Conservation (phyloP, 2,113 vertebrate species). For the Trichechus manatus region DNA sequence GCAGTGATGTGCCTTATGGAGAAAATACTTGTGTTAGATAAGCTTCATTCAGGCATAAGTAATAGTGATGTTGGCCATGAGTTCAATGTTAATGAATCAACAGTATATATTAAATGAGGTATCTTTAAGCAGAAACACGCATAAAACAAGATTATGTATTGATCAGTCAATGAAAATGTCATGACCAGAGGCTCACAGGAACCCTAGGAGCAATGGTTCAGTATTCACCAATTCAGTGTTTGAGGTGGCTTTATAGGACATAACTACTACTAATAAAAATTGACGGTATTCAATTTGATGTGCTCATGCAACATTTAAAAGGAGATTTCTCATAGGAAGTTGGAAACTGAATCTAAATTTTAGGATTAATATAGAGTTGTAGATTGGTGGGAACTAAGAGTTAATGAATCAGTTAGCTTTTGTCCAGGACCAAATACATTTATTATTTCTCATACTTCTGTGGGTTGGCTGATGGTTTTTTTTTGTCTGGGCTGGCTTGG, state of each 20-base stretch:
- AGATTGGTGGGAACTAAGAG: background rate
- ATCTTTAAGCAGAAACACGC: too few species aligned
- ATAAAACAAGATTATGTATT: background rate
- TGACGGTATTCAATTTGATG: background rate
- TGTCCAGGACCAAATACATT: background rate
- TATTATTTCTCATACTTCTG: conserved; percentile 14
- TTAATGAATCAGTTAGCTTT: background rate
- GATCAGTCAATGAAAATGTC: background rate
- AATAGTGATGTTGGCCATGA: too few species aligned
- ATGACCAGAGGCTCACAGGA: background rate
- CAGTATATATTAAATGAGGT: too few species aligned
- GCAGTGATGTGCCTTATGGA: too few species aligned
- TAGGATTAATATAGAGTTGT: background rate
- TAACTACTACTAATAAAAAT: background rate
- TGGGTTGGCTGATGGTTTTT: background rate
- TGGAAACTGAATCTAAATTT: conserved; percentile 17
- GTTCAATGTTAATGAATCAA: too few species aligned
- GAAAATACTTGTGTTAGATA: too few species aligned
- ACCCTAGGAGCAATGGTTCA: background rate
- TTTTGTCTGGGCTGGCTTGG: background rate
- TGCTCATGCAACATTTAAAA: background rate
- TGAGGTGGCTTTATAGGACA: background rate
- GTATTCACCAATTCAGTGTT: background rate
- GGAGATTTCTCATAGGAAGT: conserved; percentile 27
- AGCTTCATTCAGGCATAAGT: too few species aligned